These are phyloP conservation scores for Cavia porcellus DNA, from an alignment of 2,113 vertebrate genomes.

Conservation along the genomic window DNA sequence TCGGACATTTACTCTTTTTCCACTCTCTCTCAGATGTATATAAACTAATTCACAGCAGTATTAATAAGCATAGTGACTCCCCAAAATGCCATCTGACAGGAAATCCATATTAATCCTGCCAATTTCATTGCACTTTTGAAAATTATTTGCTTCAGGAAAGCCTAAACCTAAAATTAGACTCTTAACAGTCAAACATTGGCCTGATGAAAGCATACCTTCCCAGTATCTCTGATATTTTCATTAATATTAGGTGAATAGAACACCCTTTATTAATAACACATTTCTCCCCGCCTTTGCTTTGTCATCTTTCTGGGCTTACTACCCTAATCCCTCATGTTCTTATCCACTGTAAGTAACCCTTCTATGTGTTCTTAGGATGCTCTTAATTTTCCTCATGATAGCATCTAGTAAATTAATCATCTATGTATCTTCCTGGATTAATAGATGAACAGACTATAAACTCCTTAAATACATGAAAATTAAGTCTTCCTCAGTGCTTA, in stretches of 20 bases:
- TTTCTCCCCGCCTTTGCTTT: background rate
- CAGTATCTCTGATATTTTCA: background rate
- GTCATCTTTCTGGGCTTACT: background rate
- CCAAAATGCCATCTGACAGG: background rate
- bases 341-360: background rate
- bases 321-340: background rate
- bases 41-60: background rate
- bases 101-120: conserved; percentile 5
- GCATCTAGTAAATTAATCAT: background rate
- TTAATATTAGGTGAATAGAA: background rate
- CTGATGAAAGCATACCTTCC: conserved; percentile 30
- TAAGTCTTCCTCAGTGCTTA: background rate
- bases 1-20: background rate
- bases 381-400: background rate
- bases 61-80: background rate
- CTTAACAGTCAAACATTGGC: background rate
- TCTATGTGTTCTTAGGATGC: background rate
- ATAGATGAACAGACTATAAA: background rate
- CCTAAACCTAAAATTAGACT: conserved; percentile 17
- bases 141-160: background rate
- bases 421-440: background rate
- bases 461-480: background rate
- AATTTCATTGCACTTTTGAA: conserved; percentile 47
- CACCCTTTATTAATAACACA: background rate
- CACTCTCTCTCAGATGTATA: background rate